A percentile compares a stretch with the other conserved stretches of the same genome.
Conservation (phyloP, 2,888 invertebrate species). For the Pimpla rufipes region DNA sequence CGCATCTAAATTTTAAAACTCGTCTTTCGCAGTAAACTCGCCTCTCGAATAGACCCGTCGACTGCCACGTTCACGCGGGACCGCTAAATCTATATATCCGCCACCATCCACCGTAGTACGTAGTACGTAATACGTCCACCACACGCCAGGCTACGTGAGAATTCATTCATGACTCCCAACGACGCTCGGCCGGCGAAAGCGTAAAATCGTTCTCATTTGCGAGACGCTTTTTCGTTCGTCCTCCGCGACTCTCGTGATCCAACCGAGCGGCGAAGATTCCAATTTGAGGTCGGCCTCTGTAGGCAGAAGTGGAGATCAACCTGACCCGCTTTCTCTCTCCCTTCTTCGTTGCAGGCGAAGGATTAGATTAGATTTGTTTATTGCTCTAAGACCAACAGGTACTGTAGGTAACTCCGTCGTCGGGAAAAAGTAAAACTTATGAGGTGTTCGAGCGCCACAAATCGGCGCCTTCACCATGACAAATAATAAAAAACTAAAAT, state of each 20-base stretch:
- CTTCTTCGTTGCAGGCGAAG: too few species aligned
- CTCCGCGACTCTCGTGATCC: neutral
- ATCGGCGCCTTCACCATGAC: too few species aligned
- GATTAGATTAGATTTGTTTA: too few species aligned
- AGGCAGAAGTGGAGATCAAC: neutral
- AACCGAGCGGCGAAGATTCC: slow-evolving; percentile 10
- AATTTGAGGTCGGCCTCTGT: neutral
- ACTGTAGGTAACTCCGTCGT: too few species aligned
- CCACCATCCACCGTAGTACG: neutral
- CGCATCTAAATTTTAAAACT: too few species aligned
- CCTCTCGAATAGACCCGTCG: neutral
- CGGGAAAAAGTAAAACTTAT: too few species aligned
- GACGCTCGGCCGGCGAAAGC: slow-evolving; percentile 3
- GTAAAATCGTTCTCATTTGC: slow-evolving; percentile 6
- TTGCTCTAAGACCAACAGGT: too few species aligned
- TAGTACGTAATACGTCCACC: slow-evolving; percentile 37
- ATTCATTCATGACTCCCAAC: slow-evolving; percentile 42
- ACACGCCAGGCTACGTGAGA: neutral
- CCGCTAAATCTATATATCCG: neutral
- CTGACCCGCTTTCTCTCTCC: too few species aligned
- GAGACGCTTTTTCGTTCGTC: slow-evolving; percentile 16
- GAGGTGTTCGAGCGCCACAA: too few species aligned
- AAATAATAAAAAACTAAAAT: too few species aligned
- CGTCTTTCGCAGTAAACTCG: neutral
- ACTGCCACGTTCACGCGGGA: neutral